Base-by-base conservation (phyloP, 2,113 vertebrate genomes). In the Psilopsiagon aymara region DNA sequence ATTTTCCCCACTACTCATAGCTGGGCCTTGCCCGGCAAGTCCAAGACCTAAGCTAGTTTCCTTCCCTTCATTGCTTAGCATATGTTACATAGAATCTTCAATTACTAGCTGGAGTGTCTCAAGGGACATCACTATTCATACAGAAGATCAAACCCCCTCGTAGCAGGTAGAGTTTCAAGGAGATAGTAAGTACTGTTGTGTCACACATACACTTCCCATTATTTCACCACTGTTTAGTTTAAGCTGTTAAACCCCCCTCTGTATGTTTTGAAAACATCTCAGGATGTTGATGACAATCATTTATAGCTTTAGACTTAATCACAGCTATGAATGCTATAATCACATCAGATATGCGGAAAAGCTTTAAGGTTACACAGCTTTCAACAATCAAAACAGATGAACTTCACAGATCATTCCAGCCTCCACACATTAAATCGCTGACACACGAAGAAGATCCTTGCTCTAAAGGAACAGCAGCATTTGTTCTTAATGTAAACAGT, bases 211-310 rank as follows among this genome's bases (percentile, higher is more conserved):
- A n/a, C 16, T 31, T 91, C 85, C 39, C 17, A 3, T 71, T 57
- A 85, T 64, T 84, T 94, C 43, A 78, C 41, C 29, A 39, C 21
- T 49, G 41, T n/a, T 80, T 29, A 83, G 21, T 41, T 91, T 62
- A 83, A 90, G 63, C 25, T 88, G 43, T 67, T 52, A 83, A 90
- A 94, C 94, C 3, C 1, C 39, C 43, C 14, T 71, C n/a, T n/a
- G 8, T 60, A 60, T 57, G 75, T 85, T 94, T 89, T 60, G 62
- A 76, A 95, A 97, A 91, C 49, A 89, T 82, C 91, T 91, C 23
- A 64, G 74, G 47, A 78, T 73, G 79, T 64, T 75, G 63, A 78
- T 37, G 37, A 86, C 1, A 2, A 91, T 33, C 57, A 89, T 55
- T 80, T 92, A 74, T 27, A 91, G 78, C 37, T 57, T 44, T 25